Evolutionary conservation across 1,140 invertebrate species (phyloP).

Genomic region (Chionoecetes opilio): DNA sequence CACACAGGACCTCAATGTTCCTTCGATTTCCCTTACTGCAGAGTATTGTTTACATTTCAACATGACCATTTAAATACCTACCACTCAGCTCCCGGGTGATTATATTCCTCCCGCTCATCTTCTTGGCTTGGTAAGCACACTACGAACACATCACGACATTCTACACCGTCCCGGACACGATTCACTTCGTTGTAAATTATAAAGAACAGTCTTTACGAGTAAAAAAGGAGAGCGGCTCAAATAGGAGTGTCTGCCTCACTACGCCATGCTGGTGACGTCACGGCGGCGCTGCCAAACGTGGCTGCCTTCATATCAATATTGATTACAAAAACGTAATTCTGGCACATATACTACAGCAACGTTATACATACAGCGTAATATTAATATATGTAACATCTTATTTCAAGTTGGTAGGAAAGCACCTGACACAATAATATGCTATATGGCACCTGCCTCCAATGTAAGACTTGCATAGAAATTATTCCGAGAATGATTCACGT

Average conservation of each 20-base stretch:
- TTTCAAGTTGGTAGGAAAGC: background rate
- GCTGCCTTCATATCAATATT: constrained; percentile 47
- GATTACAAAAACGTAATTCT: background rate
- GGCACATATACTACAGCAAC: too few relatives aligned
- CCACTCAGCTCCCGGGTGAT: constrained; percentile 77
- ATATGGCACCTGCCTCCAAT: background rate
- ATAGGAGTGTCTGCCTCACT: constrained; percentile 70
- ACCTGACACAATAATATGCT: background rate
- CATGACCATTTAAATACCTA: constrained; percentile 74
- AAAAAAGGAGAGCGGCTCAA: constrained; percentile 66
- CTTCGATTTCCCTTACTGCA: background rate
- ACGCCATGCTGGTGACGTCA: constrained; percentile 79
- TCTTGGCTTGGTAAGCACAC: constrained; percentile 54
- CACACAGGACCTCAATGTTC: background rate
- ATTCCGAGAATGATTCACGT: background rate
- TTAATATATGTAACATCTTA: background rate
- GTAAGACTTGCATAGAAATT: constrained; percentile 10
- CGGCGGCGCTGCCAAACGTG: constrained; percentile 66
- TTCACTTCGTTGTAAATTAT: constrained; percentile 73
- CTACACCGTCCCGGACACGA: constrained; percentile 62
- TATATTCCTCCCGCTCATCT: constrained; percentile 78
- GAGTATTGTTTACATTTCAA: constrained; percentile 78
- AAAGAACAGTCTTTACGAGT: constrained; percentile 19
- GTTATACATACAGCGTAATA: background rate
- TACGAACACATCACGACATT: constrained; percentile 72